Base-by-base conservation (phyloP, 1,140 invertebrate genomes). In the Brachionus koreanus region DNA sequence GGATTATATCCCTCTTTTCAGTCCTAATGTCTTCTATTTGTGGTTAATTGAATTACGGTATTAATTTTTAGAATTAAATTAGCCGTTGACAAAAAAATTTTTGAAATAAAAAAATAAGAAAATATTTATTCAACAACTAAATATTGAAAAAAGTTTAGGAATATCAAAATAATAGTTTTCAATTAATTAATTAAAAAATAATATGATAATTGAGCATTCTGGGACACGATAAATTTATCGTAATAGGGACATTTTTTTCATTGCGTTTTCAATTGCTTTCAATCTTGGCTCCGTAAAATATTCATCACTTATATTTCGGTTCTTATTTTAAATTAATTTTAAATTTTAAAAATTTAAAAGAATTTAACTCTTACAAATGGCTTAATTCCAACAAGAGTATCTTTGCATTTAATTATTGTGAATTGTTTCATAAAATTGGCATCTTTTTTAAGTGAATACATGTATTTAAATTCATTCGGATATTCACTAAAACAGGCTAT, bases 401-500 rank as follows among this genome's bases (percentile, higher is more conserved):
- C 76, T 61, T 79, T 57, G 76, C 49, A 79, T 39, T 61, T 79
- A n/a, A 79, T 61, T 57, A 79, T 79, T 42, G 39, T 65, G n/a
- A 61, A 79, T 5, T 79, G n/a, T 61, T 79, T 57, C 19, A 79
- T 42, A 65, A 61, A 63, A 23, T 79, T 65, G 12, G 49, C 37
- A 43, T 65, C 61, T 43, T 79, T 79, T 79, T 65, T 57, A 9
- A 79, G 35, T 29, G 76, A 79, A 65, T 79, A 79, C 76, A 79
- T 61, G n/a, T 79, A 79, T 65, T 79, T 79, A 12, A 79, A 79
- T 10, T 79, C 76, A 25, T 79, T 79, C 10, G 49, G 61, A 23
- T 79, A 65, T 61, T 79, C 76, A 35, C 35, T 43, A 23, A 79
- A 65, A 65, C 76, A 79, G 1, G 76, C 35, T 25, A 79, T 79